phyloP scores from a whole-genome alignment of 2,113 vertebrate species.

The Ochotona princeps region DNA sequence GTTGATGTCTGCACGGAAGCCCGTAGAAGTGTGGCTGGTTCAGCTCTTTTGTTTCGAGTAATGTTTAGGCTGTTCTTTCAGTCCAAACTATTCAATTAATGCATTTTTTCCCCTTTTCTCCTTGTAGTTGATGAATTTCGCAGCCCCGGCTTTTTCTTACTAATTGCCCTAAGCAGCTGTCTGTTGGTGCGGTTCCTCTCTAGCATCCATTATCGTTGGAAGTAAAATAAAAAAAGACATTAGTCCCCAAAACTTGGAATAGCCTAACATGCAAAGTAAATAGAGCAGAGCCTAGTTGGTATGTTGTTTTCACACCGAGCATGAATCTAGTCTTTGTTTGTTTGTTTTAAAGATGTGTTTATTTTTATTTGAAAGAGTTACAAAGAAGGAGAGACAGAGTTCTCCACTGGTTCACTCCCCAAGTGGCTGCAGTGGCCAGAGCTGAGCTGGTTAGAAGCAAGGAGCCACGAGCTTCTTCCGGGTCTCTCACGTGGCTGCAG shows the following conservation, averaged over 20 bases:
- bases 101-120: neutral
- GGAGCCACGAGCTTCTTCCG: too few relatives aligned
- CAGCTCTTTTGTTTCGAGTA: slow-evolving; percentile 55
- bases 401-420: too few relatives aligned
- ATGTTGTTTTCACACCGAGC: neutral
- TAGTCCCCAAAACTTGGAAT: neutral
- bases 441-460: too few relatives aligned
- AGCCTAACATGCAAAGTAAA: slow-evolving; percentile 40
- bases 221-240: slow-evolving; percentile 51
- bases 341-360: too few relatives aligned
- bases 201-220: slow-evolving; percentile 62
- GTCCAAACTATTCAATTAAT: slow-evolving; percentile 70
- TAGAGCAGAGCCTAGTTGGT: neutral
- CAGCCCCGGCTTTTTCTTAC: slow-evolving; percentile 60
- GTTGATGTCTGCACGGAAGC: slow-evolving; percentile 32
- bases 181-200: slow-evolving; percentile 62
- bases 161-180: slow-evolving; percentile 72
- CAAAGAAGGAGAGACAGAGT: too few relatives aligned
- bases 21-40: slow-evolving; percentile 39
- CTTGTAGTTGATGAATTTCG: slow-evolving; percentile 62
- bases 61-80: slow-evolving; percentile 66
- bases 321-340: neutral
- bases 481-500: too few relatives aligned
- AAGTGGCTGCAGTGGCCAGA: too few relatives aligned
- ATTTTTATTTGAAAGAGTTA: too few relatives aligned